Evolutionary conservation across 2,888 invertebrate species (phyloP), one percentile per base, ranked within the genome.

Genomic region (Dynastes tityus): DNA sequence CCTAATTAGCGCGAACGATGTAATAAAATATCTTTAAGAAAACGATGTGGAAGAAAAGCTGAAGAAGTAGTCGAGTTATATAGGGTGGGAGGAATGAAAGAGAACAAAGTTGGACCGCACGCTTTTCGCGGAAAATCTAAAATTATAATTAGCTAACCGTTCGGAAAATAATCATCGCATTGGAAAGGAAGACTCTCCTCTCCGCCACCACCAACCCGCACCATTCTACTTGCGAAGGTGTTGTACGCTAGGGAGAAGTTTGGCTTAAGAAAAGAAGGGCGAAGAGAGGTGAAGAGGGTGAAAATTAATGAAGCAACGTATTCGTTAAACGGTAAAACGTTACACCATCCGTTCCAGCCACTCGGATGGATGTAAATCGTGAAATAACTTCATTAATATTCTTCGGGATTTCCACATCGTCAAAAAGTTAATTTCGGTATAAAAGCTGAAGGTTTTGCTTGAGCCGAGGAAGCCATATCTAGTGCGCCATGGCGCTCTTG

Each of bases 141-240:
- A 84, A 85, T 87, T 88, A 86, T 87, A 88, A 88, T 88, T 88
- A 88, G 87, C 87, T 87, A 87, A 87, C 87, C 86, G 84, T 87
- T 88, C 85, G 87, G 87, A 88, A 88, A 88, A 88, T 87, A 88
- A 87, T 87, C 87, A 88, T 87, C 87, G 86, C 65, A 53, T 65
- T 13, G 65, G 61, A 29, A 22, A 58, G 22, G 22, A 22, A 22
- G 22, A 22, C 22, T 22, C 22, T 22, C 22, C 22, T n/a, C n/a
- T 37, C 37, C 37, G 4, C 37, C 6, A 5, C 37, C 37, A 37
- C 6, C 6, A 3, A 37, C 37, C 6, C 37, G 4, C 37, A 37
- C 37, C 6, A 3, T 6, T 37, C 37, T 37, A 2, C n/a, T 2
- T 2, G 51, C 51, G 53, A n/a, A 53, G 53, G 13, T 16, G 53